These are phyloP conservation scores for Anguilla anguilla DNA, from an alignment of 2,797 vertebrate species.

Conservation along the genomic window DNA sequence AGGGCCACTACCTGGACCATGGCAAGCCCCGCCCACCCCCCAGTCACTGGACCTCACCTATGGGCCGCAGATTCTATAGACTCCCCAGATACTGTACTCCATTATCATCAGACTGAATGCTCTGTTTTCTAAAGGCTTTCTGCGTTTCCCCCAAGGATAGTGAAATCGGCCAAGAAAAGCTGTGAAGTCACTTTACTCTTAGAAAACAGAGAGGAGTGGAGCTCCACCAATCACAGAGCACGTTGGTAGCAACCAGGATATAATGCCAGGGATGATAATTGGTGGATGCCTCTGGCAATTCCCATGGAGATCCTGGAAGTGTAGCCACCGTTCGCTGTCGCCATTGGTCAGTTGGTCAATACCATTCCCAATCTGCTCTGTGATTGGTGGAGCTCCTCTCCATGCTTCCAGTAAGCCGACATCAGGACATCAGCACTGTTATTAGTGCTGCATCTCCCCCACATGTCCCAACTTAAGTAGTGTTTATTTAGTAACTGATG, in stretches of 20 bases:
- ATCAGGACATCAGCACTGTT: neutral
- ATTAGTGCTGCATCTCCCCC: neutral
- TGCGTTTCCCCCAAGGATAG: neutral
- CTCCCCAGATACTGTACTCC: neutral
- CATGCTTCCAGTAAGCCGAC: neutral
- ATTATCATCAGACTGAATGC: neutral
- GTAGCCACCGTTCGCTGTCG: no score
- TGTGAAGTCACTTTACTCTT: neutral
- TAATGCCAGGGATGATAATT: neutral
- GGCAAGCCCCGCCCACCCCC: slow-evolving; percentile 50
- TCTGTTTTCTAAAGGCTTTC: neutral
- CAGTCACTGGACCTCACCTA: neutral
- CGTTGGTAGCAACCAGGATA: neutral
- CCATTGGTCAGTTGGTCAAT: neutral
- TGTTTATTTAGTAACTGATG: neutral
- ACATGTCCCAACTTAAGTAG: neutral
- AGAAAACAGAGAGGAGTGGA: neutral
- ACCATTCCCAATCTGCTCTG: neutral
- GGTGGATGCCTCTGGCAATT: neutral
- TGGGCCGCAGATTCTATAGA: no score
- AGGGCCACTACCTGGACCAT: slow-evolving; percentile 84
- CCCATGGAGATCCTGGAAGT: no score
- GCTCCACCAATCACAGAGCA: neutral
- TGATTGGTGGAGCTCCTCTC: neutral
- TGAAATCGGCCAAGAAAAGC: no score